Evolutionary conservation across 2,113 vertebrate species (phyloP), one percentile per base, ranked within the genome.

Genomic region (Pristiophorus japonicus): DNA sequence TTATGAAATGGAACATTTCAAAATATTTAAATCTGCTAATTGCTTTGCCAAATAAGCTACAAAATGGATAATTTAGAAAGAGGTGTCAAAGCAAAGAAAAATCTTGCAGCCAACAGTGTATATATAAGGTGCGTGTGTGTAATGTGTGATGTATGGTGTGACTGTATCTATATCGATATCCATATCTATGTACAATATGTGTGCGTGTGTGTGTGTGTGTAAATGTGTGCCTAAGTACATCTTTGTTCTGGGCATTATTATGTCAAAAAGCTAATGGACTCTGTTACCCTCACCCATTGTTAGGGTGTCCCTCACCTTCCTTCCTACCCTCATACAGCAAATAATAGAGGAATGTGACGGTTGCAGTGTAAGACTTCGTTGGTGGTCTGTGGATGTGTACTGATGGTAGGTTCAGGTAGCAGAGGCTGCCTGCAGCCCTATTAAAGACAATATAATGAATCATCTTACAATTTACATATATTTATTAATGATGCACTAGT

Each of bases 401-500:
- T 59, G 87, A 62, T 18, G 51, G 27, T 34, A 63, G 18, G 34
- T 38, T 65, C 88, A 92, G 11, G 30, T 11, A 92, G 59, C 59
- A 63, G 88, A 65, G 34, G 51, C 87, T 63, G 59, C 62, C 87
- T 90, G 87, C 27, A 59, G n/a, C 51, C 51, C 59, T 38, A 38
- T 10, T 65, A 65, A 92, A 38, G 1, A 12, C 65, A 94, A 47
- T 47, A 70, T 24, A 65, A 47, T 94, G 92, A 94, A 63, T 94
- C 92, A 94, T 94, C 38, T 59, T 70, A 18, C 62, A 70, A 70
- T 94, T 67, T 94, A 70, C 65, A 94, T 70, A 45, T 16, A 47
- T 94, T 94, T 94, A 94, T 94, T 66, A 47, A 94, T 47, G 92
- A 67, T 30, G 45, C 22, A 94, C 67, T 67, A 30, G 24, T 16